phyloP scores from a whole-genome alignment of 2,113 vertebrate species.

The Syngnathus typhle region DNA sequence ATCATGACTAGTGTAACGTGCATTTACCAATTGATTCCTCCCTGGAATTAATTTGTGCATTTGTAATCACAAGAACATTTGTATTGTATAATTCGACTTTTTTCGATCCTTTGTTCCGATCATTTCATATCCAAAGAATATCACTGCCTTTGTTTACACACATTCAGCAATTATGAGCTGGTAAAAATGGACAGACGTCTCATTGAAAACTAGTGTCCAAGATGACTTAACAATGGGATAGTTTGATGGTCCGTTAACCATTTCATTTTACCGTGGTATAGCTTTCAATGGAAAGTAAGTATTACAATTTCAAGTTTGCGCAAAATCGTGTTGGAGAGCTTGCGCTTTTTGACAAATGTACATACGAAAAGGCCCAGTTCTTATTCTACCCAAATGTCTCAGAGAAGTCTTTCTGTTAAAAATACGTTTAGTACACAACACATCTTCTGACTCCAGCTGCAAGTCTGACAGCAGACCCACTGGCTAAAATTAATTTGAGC shows the following conservation, averaged over 20 bases:
- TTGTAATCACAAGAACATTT: background rate
- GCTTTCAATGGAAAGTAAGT: slow-evolving; percentile 9
- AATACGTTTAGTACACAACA: background rate
- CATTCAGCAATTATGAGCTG: slow-evolving; percentile 17
- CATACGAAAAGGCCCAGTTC: background rate
- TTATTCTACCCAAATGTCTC: background rate
- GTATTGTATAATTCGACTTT: background rate
- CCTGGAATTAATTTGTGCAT: background rate
- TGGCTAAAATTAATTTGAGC: slow-evolving; percentile 20
- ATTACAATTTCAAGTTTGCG: background rate
- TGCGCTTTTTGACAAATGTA: background rate
- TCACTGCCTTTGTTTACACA: slow-evolving; percentile 45
- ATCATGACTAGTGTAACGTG: slow-evolving; percentile 23
- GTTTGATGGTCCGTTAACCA: slow-evolving; percentile 17
- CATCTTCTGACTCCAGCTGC: background rate
- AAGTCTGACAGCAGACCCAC: background rate
- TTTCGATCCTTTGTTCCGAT: background rate
- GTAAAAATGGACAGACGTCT: slow-evolving; percentile 17
- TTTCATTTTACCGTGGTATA: background rate
- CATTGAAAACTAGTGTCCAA: background rate
- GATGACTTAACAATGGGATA: background rate
- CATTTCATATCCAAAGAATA: slow-evolving; percentile 37
- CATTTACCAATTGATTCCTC: slow-evolving; percentile 17
- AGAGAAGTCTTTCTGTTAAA: background rate
- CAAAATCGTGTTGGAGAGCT: background rate